phyloP scores from a whole-genome alignment of 2,888 invertebrate species.

The Diaphora mendica region DNA sequence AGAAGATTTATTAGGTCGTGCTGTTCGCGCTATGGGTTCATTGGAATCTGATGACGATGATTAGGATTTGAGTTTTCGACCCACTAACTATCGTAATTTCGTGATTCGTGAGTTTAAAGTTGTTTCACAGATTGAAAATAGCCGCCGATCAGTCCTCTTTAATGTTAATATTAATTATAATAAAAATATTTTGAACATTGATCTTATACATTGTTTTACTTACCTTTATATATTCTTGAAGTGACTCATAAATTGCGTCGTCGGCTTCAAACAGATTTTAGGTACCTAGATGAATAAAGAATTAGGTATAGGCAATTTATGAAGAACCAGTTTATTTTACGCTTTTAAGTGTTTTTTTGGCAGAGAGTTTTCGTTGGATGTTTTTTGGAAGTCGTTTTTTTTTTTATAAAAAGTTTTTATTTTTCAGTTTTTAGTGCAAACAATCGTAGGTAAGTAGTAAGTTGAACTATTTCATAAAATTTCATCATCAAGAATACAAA shows the following conservation, averaged over 20 bases:
- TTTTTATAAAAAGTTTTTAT: too few species aligned
- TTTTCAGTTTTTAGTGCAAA: too few species aligned
- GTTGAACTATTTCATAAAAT: too few species aligned
- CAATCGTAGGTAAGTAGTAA: too few species aligned
- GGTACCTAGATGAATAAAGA: too few species aligned
- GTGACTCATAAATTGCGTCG: conserved; percentile 31
- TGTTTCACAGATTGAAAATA: conserved; percentile 32
- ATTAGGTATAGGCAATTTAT: too few species aligned
- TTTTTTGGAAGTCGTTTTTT: too few species aligned
- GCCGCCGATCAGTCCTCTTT: conserved; percentile 30
- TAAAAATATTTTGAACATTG: conserved; percentile 29
- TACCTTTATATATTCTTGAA: conserved; percentile 32
- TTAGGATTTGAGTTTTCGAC: conserved; percentile 32
- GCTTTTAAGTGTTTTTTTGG: too few species aligned
- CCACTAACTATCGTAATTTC: conserved; percentile 30
- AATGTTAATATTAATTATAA: conserved; percentile 29
- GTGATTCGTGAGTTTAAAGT: conserved; percentile 15
- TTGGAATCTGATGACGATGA: conserved; percentile 33
- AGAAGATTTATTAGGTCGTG: conserved; percentile 31
- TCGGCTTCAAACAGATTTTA: too few species aligned
- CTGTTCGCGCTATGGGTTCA: conserved; percentile 30
- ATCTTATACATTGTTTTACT: conserved; percentile 30
- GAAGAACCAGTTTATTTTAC: too few species aligned
- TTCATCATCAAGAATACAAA: too few species aligned
- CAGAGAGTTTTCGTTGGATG: too few species aligned